phyloP scores from a whole-genome alignment of 2,113 vertebrate genomes.

The Heliornis fulica region DNA sequence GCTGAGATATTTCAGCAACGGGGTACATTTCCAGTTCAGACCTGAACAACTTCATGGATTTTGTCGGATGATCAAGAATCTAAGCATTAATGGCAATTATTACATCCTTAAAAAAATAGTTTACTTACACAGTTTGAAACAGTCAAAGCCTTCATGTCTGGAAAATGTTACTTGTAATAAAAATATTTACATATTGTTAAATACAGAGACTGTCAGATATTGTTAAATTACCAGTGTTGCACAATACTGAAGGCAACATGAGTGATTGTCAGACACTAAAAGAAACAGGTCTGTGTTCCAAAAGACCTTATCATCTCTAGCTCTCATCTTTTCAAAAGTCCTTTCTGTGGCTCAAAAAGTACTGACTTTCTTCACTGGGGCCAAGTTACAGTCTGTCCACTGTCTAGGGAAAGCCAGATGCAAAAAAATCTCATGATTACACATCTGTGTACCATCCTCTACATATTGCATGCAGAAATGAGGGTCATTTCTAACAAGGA shows the following conservation, averaged over 20 bases:
- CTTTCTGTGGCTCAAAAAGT: neutral
- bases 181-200: conserved; percentile 29
- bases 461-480: neutral
- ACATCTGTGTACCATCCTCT: neutral
- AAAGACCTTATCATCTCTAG: neutral
- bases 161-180: neutral
- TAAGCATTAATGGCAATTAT: neutral
- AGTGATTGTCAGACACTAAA: neutral
- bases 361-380: neutral
- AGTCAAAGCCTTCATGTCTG: neutral
- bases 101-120: neutral
- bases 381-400: neutral
- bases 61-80: neutral
- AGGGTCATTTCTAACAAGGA: neutral
- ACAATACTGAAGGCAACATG: neutral
- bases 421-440: neutral
- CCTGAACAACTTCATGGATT: neutral
- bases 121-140: neutral
- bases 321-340: neutral
- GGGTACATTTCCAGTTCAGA: neutral
- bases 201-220: neutral
- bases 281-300: neutral
- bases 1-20: neutral
- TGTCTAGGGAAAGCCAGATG: neutral
- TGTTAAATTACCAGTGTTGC: conserved; percentile 1